These are phyloP conservation scores for Pseudobourletiella spinata DNA, from an alignment of 1,140 invertebrate genomes.

Conservation along the genomic window DNA sequence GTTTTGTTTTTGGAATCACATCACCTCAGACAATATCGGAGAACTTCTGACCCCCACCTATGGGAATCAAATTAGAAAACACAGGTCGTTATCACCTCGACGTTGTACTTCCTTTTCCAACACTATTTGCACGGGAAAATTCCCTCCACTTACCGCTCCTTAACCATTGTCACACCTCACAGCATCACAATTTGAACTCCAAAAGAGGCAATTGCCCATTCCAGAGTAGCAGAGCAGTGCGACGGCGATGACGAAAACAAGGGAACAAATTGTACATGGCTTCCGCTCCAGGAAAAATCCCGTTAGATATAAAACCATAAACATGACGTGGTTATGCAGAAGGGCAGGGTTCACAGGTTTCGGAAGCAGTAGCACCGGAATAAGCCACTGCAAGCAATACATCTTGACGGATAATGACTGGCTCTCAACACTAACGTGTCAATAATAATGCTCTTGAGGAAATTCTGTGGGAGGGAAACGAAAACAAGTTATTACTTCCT, in stretches of 20 bases:
- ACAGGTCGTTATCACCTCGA: too few species aligned
- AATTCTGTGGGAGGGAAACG: too few species aligned
- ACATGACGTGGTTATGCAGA: conserved; percentile 92
- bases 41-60: too few species aligned
- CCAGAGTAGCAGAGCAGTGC: conserved; percentile 93
- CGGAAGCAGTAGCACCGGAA: conserved; percentile 91
- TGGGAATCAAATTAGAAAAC: too few species aligned
- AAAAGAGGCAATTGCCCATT: conserved; percentile 86
- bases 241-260: conserved; percentile 79
- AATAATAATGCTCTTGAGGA: neutral
- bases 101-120: too few species aligned
- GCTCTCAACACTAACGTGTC: neutral
- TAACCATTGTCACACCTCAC: conserved; percentile 57
- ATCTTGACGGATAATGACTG: conserved; percentile 47
- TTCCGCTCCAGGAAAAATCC: conserved; percentile 90
- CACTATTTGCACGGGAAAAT: too few species aligned
- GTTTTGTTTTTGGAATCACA: too few species aligned
- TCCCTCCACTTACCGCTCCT: too few species aligned
- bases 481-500: too few species aligned
- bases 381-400: conserved; percentile 98
- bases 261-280: conserved; percentile 83
- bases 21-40: too few species aligned
- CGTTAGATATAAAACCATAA: conserved; percentile 85
- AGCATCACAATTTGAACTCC: conserved; percentile 68
- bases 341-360: conserved; percentile 91